phyloP scores from a whole-genome alignment of 2,113 vertebrate species.

The Dasypus novemcinctus region DNA sequence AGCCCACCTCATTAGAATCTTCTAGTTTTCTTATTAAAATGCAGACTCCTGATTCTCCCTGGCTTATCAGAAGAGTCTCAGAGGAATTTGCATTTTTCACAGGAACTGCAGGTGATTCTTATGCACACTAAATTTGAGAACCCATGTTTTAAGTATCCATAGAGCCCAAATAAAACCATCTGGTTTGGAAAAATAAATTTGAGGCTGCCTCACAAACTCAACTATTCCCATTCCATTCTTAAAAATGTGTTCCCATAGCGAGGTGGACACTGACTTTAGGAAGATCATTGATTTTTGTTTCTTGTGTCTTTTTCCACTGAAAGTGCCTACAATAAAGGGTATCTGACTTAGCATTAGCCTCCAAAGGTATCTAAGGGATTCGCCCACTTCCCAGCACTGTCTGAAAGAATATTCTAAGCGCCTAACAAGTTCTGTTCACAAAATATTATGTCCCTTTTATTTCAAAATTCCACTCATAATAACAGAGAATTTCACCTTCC shows the following conservation, averaged over 20 bases:
- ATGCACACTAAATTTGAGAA: neutral
- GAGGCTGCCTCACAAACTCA: neutral
- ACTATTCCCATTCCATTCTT: neutral
- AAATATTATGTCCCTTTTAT: constrained; percentile 26
- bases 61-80: neutral
- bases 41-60: neutral
- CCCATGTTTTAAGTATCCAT: neutral
- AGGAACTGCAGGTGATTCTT: neutral
- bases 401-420: constrained; percentile 14
- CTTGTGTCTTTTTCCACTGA: neutral
- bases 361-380: neutral
- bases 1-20: neutral
- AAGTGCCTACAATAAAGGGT: neutral
- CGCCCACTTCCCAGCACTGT: neutral
- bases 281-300: neutral
- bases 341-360: neutral
- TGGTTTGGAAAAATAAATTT: neutral
- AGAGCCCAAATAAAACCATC: neutral
- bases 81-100: neutral
- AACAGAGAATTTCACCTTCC: constrained; percentile 4
- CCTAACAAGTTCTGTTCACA: neutral
- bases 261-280: neutral
- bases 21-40: neutral
- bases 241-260: neutral
- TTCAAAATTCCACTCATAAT: neutral